Evolutionary conservation across 1,140 invertebrate genomes (phyloP), one percentile per base, ranked within the genome.

Genomic region (Gonatopus flavifemur): DNA sequence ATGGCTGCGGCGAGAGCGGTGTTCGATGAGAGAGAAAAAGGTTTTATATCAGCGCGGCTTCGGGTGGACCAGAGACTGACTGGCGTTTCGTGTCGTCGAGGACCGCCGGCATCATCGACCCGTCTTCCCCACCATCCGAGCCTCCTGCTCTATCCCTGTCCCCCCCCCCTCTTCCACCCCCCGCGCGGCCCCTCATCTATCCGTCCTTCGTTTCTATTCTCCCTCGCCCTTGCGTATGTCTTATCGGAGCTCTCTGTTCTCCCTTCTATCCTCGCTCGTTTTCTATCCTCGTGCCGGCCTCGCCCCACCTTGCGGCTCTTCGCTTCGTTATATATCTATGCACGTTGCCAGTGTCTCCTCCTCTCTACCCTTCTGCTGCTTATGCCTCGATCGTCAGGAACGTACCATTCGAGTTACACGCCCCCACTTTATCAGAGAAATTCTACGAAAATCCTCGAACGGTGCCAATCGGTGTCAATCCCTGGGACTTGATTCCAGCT

Each of bases 91-190:
- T 59, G 64, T 62, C 64, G 62, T 56, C 64, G 64, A 62, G 67
- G 61, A 70, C 66, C 72, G 65, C 72, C 72, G 73, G 73, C 74
- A 76, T 73, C 73, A 77, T 76, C 74, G 74, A 76, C 69, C 74
- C 69, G 66, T 66, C 50, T 57, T 49, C 57, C 52, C 59, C 52
- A 55, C 65, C 58, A 62, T 46, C 39, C 51, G 16, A 44, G 33
- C 28, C 13, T n/a, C n/a, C 24, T 28, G 24, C 24, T 8, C 55
- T 5, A 36, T n/a, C 42, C 25, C 37, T 25, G 16, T 20, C 13
- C 4, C 22, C 20, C 8, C 35, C 38, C 48, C 59, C 31, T 46
- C 59, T 44, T 22, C 7, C 20, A 16, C 7, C 6, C 10, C 31
- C 39, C 12, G 40, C 32, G 36, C 42, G 30, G 24, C 24, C 36